Conservation (phyloP, 2,113 vertebrate species). For the Agapornis roseicollis region DNA sequence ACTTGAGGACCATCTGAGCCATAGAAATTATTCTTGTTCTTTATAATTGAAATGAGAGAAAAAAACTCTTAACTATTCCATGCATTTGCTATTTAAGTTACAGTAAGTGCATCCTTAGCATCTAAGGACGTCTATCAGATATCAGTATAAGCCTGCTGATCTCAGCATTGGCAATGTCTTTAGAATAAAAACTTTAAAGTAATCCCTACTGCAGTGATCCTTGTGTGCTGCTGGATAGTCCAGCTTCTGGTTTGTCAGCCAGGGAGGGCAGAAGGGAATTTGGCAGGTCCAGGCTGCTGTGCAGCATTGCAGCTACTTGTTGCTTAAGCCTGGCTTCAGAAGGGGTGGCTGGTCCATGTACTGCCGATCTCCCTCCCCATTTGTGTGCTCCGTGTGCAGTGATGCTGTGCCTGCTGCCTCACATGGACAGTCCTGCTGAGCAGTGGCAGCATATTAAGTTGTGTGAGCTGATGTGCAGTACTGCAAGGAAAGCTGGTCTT, state of each 20-base stretch:
- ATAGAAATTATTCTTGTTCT: background rate
- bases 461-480: background rate
- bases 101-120: background rate
- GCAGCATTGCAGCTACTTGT: background rate
- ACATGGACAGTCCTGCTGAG: rapidly evolving
- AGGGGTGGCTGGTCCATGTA: rapidly evolving
- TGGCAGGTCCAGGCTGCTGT: background rate
- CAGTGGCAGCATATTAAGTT: rapidly evolving
- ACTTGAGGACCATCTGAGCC: background rate
- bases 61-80: rapidly evolving
- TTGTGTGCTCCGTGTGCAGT: rapidly evolving
- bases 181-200: background rate
- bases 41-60: background rate
- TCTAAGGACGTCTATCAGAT: too few species aligned
- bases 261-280: too few species aligned
- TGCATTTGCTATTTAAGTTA: background rate
- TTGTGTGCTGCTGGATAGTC: background rate
- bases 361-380: rapidly evolving
- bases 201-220: background rate
- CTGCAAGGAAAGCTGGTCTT: background rate
- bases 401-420: background rate
- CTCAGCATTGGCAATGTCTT: background rate
- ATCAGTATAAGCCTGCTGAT: background rate
- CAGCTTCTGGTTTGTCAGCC: too few species aligned
- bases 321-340: background rate